Base-by-base conservation (phyloP, 1,140 invertebrate species). In the Potamilus streckersoni region DNA sequence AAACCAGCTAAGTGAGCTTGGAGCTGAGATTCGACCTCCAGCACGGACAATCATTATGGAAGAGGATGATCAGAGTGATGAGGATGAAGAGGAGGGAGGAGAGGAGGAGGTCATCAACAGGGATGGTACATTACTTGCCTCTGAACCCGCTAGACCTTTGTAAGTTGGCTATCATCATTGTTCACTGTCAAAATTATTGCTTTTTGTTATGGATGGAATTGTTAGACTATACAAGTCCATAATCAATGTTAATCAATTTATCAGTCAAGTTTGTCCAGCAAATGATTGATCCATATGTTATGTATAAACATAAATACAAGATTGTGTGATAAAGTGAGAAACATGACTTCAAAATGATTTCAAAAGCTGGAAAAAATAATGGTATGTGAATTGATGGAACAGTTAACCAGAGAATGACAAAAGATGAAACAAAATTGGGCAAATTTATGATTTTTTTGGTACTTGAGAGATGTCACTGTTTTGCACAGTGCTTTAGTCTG, bases 131-230 rank as follows among this genome's bases (percentile, higher is more conserved):
- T 91, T 98, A 55, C 92, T 98, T 12, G 97, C 97, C 59, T 98
- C 96, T 84, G 97, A 99, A 91, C 96, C 97, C 31, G 96, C 97
- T 8, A 96, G 98, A 89, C 97, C 97, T 82, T 93, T 98, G 96
- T 97, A 93, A 95, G 96, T 89, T 66, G 57, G 8, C 23, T 8
- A 20, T 64, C 23, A 38, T 38, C 38, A 38, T 4, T 38, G 38
- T 4, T 38, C 4, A 38, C 38, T 38, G 0, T 13, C 3, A 61
- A 61, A 19, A 19, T n/a, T 61, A 13, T 19, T 61, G 2, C 60
- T 23, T 4, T 61, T 4, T 2, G 5, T 61, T n/a, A 23, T 61
- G 60, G 60, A 61, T 23, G 17, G 38, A 38, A 38, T 38, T 8
- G 8, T 38, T 38, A 8, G 38, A 38, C 38, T 38, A 38, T 38